phyloP scores from a whole-genome alignment of 2,797 vertebrate species.

The Anguilla anguilla region DNA sequence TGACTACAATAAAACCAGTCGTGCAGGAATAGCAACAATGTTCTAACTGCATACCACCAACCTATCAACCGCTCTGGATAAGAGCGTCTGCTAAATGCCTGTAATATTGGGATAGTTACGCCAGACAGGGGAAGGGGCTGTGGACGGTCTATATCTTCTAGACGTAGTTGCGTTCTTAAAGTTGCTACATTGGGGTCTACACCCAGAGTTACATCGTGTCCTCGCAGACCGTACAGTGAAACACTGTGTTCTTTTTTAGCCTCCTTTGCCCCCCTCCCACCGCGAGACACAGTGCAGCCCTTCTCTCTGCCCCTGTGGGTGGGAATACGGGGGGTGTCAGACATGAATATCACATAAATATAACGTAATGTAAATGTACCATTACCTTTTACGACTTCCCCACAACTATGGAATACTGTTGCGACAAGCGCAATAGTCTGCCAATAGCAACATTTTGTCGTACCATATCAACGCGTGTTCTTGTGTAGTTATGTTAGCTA shows the following conservation, averaged over 20 bases:
- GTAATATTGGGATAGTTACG: not conserved
- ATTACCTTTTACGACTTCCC: not conserved
- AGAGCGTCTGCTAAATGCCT: too few relatives aligned
- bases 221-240: not conserved
- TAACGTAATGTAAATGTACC: not conserved
- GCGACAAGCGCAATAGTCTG: not conserved
- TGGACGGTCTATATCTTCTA: not conserved
- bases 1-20: not conserved
- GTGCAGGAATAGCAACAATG: not conserved
- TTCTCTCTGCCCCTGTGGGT: not conserved
- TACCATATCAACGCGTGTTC: not conserved
- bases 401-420: not conserved
- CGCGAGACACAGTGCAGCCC: not conserved
- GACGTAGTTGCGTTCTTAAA: not conserved
- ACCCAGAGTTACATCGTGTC: not conserved
- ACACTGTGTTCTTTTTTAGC: not conserved
- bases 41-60: not conserved
- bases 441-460: not conserved
- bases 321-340: not conserved
- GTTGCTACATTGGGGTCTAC: not conserved
- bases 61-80: not conserved
- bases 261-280: not conserved
- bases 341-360: not conserved
- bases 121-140: not conserved
- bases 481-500: not conserved